phyloP scores from a whole-genome alignment of 2,797 vertebrate genomes.

The Stomatorhinus walkeri region DNA sequence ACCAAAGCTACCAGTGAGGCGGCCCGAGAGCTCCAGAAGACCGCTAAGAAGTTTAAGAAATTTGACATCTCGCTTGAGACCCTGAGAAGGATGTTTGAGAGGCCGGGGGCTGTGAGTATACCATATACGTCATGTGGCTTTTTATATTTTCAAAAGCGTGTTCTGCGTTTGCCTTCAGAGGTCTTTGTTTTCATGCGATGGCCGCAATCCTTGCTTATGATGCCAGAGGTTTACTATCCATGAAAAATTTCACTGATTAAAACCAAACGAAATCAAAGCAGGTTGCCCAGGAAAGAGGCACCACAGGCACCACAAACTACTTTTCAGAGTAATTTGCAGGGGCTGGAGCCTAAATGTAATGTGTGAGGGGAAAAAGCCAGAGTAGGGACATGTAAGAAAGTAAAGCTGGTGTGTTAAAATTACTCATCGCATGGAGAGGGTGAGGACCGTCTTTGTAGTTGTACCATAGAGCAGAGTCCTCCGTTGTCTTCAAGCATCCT shows the following conservation, averaged over 20 bases:
- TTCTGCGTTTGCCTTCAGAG: not conserved
- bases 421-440: not conserved
- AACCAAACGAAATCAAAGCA: not conserved
- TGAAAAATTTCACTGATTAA: slow-evolving; percentile 5
- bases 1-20: slow-evolving; percentile 40
- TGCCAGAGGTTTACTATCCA: not conserved
- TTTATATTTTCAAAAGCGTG: not conserved
- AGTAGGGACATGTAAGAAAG: not conserved
- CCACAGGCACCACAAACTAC: not conserved
- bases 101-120: slow-evolving; percentile 50
- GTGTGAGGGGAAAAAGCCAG: not conserved
- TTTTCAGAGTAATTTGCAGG: not conserved
- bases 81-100: slow-evolving; percentile 71
- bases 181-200: not conserved
- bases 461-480: not conserved
- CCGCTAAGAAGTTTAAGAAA: slow-evolving; percentile 56
- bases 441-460: not conserved
- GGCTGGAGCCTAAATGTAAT: not conserved
- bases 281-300: not conserved
- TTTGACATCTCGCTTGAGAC: slow-evolving; percentile 62
- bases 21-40: slow-evolving; percentile 51
- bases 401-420: not conserved
- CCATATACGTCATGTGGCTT: not conserved
- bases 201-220: not conserved
- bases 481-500: slow-evolving; percentile 3